Evolutionary conservation across 64 coral and sea anemone species (phyloP).

Genomic region (Stichodactyla mertensii): DNA sequence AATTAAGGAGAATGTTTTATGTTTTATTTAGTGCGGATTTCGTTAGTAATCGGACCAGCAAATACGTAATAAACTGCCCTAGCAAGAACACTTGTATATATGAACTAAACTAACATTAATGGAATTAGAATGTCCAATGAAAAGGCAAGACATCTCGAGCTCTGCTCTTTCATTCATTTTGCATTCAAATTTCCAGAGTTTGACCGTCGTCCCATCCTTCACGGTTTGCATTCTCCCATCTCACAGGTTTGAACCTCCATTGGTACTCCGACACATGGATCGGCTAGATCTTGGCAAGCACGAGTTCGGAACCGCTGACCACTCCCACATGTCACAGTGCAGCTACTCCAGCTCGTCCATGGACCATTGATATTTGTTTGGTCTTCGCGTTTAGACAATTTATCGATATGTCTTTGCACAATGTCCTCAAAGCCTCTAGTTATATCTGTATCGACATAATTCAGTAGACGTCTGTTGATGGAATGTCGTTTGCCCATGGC

Average conservation of each 20-base stretch:
- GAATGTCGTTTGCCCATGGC: neutral
- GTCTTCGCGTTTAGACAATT: neutral
- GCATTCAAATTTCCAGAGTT: no score
- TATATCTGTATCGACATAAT: neutral
- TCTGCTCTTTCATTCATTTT: no score
- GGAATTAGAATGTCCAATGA: no score
- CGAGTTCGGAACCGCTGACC: conserved; percentile 33
- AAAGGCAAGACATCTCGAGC: no score
- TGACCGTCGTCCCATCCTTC: neutral
- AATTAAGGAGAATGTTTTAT: no score
- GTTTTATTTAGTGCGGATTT: no score
- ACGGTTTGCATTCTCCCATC: neutral
- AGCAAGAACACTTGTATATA: no score
- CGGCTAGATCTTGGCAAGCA: neutral
- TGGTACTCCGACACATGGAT: conserved; percentile 5
- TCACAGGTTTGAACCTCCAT: conserved; percentile 1
- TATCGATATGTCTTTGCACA: neutral
- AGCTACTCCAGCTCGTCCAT: conserved; percentile 30
- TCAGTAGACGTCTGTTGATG: neutral
- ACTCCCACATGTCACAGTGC: conserved; percentile 16
- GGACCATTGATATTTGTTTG: neutral
- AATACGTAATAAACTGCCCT: no score
- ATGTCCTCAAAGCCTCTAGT: neutral
- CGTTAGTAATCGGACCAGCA: no score
- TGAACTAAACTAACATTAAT: no score